These are phyloP conservation scores for Auanema sp. DNA, from an alignment of 2,888 invertebrate genomes.

Conservation along the genomic window DNA sequence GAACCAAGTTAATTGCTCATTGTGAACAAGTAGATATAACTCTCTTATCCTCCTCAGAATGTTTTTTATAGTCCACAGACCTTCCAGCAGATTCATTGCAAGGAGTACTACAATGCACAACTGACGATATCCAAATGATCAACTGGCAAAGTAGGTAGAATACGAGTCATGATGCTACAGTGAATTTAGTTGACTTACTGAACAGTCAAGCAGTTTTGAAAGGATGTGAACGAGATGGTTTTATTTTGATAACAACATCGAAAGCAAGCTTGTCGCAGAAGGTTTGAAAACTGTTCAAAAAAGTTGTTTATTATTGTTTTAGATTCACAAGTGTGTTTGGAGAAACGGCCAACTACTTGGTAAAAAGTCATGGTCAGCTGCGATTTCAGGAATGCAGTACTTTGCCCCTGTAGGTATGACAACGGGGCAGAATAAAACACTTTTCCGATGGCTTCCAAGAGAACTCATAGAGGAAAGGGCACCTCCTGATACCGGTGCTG, in stretches of 20 bases:
- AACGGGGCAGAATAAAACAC: slow-evolving; percentile 38
- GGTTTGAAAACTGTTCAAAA: slow-evolving; percentile 15
- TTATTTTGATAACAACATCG: slow-evolving; percentile 93
- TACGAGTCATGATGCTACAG: background rate
- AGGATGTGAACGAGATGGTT: slow-evolving; percentile 94
- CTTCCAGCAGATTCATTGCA: slow-evolving; percentile 72
- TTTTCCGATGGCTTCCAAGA: slow-evolving; percentile 86
- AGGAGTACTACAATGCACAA: slow-evolving; percentile 82
- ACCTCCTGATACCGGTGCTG: slow-evolving; percentile 28
- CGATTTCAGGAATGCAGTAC: slow-evolving; percentile 96
- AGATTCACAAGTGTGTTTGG: slow-evolving; percentile 86
- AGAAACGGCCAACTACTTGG: slow-evolving; percentile 79
- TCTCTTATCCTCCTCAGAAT: too few relatives aligned
- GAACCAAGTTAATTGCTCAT: slow-evolving; percentile 90
- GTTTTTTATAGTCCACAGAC: slow-evolving; percentile 65
- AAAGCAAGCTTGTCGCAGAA: slow-evolving; percentile 87
- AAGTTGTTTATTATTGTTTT: slow-evolving; percentile 43
- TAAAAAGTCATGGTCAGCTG: slow-evolving; percentile 93
- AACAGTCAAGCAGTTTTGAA: slow-evolving; percentile 87
- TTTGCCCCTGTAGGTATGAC: slow-evolving; percentile 88
- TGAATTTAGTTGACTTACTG: slow-evolving; percentile 75
- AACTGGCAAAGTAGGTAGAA: slow-evolving; percentile 84
- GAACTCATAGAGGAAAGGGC: slow-evolving; percentile 80
- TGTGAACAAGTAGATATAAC: slow-evolving; percentile 87
- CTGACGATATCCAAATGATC: slow-evolving; percentile 86